Conservation (phyloP, 2,888 invertebrate genomes). For the Andricus quercusramuli region DNA sequence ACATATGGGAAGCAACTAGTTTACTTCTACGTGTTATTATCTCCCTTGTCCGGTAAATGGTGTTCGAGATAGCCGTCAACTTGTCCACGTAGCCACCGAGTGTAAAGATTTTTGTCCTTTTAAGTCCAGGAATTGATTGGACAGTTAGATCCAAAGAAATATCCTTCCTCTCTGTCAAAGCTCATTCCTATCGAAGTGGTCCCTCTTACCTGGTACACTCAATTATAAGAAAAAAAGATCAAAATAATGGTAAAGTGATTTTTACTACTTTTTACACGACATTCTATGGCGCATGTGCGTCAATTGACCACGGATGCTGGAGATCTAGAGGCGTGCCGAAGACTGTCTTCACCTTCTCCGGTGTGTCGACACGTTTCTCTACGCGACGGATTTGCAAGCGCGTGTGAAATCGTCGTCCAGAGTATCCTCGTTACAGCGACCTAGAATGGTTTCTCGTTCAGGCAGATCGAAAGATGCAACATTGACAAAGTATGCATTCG, state of each 20-base stretch:
- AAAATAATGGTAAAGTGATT: not conserved
- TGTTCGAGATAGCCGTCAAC: constrained; percentile 16
- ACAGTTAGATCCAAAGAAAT: not conserved
- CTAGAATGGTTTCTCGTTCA: constrained; percentile 44
- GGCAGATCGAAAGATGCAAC: constrained; percentile 55
- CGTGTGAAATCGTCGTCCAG: constrained; percentile 23
- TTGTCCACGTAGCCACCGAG: constrained; percentile 14
- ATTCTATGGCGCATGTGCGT: constrained; percentile 1
- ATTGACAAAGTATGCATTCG: constrained; percentile 67
- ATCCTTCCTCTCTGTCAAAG: not conserved
- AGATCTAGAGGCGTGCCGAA: constrained; percentile 8
- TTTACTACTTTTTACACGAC: too few species aligned
- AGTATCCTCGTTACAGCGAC: constrained; percentile 44
- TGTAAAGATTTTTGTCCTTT: constrained; percentile 29
- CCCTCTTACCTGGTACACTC: constrained; percentile 46
- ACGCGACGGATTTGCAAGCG: constrained; percentile 36
- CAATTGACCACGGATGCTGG: constrained; percentile 23
- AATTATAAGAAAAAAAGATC: not conserved
- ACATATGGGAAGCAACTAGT: constrained; percentile 57
- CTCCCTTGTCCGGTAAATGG: constrained; percentile 47
- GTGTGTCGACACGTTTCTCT: constrained; percentile 35
- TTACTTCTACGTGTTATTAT: constrained; percentile 69
- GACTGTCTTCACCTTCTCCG: constrained; percentile 17
- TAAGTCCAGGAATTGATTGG: constrained; percentile 13
- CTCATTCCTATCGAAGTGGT: not conserved